phyloP scores from a whole-genome alignment of 2,888 invertebrate genomes.

The Apamea anceps region DNA sequence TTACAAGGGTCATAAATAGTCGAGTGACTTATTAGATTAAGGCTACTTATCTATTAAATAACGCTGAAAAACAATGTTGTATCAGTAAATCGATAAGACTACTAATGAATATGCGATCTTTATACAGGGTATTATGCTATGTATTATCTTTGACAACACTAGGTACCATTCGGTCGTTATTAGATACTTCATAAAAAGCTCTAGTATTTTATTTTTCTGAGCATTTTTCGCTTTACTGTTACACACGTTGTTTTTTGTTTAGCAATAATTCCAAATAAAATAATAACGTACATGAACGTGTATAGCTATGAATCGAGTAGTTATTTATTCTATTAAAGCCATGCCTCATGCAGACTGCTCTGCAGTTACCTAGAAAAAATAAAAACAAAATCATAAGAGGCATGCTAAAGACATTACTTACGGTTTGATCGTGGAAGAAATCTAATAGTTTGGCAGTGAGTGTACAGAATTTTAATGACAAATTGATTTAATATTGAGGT shows the following conservation, averaged over 20 bases:
- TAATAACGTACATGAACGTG: slow-evolving; percentile 85
- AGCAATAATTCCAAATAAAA: slow-evolving; percentile 45
- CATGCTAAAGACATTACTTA: slow-evolving; percentile 75
- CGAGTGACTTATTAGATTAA: slow-evolving; percentile 66
- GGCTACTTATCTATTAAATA: slow-evolving; percentile 75
- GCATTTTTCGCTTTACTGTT: slow-evolving; percentile 38
- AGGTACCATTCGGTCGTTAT: slow-evolving; percentile 39
- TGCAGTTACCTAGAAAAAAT: slow-evolving; percentile 85
- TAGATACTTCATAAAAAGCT: slow-evolving; percentile 57
- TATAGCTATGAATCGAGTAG: slow-evolving; percentile 80
- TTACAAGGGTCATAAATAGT: slow-evolving; percentile 64
- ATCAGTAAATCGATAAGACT: slow-evolving; percentile 75
- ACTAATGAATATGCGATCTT: slow-evolving; percentile 66
- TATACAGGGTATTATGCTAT: slow-evolving; percentile 56
- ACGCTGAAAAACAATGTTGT: slow-evolving; percentile 79
- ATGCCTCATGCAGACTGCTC: slow-evolving; percentile 85
- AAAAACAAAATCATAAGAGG: slow-evolving; percentile 69
- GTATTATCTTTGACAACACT: slow-evolving; percentile 60
- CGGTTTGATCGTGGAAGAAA: slow-evolving; percentile 42
- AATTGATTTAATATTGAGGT: slow-evolving; percentile 31
- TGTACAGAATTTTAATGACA: slow-evolving; percentile 56
- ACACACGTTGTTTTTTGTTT: slow-evolving; percentile 45
- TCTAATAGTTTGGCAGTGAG: slow-evolving; percentile 48
- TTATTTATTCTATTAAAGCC: slow-evolving; percentile 85
- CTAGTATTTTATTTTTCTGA: slow-evolving; percentile 31